Evolutionary conservation across 2,113 vertebrate species (phyloP).

Genomic region (Aleadryas rufinucha): DNA sequence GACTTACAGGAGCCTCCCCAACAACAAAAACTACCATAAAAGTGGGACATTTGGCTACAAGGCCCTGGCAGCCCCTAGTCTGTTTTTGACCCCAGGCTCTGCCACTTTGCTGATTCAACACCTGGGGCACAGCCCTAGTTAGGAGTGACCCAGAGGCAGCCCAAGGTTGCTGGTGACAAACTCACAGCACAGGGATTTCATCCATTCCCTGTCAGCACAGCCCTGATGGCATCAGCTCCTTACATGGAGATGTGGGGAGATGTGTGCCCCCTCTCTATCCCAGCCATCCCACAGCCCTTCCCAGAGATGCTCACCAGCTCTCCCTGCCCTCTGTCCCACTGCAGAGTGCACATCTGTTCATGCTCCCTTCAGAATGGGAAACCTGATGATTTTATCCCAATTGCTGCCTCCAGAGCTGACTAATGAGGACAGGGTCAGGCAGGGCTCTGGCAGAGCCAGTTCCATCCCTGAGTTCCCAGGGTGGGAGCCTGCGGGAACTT

Average conservation of each 20-base stretch:
- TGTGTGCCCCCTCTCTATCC: fast-evolving
- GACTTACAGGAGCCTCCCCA: neutral
- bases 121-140: neutral
- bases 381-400: neutral
- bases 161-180: neutral
- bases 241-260: fast-evolving
- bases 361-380: neutral
- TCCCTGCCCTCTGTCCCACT: neutral
- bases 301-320: neutral
- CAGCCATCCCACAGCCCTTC: neutral
- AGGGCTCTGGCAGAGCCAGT: neutral
- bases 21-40: neutral
- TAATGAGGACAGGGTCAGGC: neutral
- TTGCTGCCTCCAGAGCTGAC: neutral
- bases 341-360: neutral
- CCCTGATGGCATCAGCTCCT: neutral
- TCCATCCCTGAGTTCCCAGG: neutral
- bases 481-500: neutral
- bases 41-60: neutral
- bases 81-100: neutral
- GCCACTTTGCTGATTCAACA: neutral
- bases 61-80: neutral
- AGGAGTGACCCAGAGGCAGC: neutral
- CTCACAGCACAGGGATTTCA: neutral
- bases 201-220: neutral